Evolutionary conservation across 2,888 invertebrate species (phyloP).

Genomic region (Slavum lentiscoides): DNA sequence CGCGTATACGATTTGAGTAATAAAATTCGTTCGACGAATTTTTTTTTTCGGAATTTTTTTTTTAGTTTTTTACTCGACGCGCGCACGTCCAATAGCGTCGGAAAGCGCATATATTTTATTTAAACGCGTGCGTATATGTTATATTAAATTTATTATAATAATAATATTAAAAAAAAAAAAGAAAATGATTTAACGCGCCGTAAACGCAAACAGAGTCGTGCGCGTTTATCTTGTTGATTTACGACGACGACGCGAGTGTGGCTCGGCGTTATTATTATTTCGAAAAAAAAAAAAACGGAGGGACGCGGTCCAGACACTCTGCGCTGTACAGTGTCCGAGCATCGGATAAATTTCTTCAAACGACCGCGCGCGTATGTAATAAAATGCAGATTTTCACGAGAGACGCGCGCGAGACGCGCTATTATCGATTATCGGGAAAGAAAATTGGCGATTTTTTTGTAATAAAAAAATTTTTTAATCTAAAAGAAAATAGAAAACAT

Average conservation of each 20-base stretch:
- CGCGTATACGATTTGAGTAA: neutral
- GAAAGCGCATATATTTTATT: neutral
- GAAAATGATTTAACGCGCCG: conserved; percentile 42
- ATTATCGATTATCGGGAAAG: too few species aligned
- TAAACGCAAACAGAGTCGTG: conserved; percentile 28
- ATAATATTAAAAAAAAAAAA: conserved; percentile 5
- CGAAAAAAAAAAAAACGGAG: conserved; percentile 2
- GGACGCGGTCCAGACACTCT: neutral
- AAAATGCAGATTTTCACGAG: too few species aligned
- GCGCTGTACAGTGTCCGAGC: too few species aligned
- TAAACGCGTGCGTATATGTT: neutral
- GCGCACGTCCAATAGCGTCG: neutral
- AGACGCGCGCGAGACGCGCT: too few species aligned
- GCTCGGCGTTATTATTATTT: conserved; percentile 13
- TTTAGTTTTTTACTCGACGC: neutral
- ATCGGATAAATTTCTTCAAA: too few species aligned
- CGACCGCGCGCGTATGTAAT: too few species aligned
- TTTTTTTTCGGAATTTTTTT: neutral
- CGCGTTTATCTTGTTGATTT: conserved; percentile 31
- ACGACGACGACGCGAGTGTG: neutral
- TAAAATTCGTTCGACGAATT: too few species aligned
- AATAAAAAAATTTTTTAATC: too few species aligned
- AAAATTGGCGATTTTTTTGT: too few species aligned
- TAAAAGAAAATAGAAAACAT: too few species aligned
- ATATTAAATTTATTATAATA: too few species aligned